A percentile compares a stretch with the other conserved stretches of the same genome.
Evolutionary conservation across 2,113 vertebrate species (phyloP).

Genomic region (Orcinus orca): DNA sequence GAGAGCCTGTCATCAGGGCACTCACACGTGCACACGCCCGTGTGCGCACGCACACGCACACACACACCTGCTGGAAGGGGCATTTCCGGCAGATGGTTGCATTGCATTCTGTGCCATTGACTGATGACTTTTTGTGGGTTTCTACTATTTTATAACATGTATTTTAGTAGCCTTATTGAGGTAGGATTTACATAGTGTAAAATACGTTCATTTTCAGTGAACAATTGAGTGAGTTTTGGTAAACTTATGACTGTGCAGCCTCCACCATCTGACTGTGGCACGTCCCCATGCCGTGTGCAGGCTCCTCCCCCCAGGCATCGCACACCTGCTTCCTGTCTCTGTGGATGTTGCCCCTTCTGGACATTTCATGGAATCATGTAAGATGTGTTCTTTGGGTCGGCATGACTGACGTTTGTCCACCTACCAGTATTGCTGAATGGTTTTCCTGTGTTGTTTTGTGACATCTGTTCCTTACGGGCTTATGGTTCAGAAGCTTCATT

Average conservation of each 20-base stretch:
- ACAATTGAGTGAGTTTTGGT: fast-evolving
- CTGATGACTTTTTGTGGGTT: no score
- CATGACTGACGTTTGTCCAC: fast-evolving
- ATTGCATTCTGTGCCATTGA: background rate
- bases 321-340: fast-evolving
- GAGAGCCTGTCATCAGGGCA: no score
- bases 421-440: fast-evolving
- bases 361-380: fast-evolving
- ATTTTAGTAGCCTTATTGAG: fast-evolving
- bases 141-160: fast-evolving
- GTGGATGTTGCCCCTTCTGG: fast-evolving
- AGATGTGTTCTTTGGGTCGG: fast-evolving
- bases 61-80: fast-evolving
- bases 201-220: fast-evolving
- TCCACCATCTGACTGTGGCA: fast-evolving
- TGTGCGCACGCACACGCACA: no score
- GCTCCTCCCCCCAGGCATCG: fast-evolving
- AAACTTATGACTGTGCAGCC: fast-evolving
- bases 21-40: fast-evolving
- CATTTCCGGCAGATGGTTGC: fast-evolving
- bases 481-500: background rate
- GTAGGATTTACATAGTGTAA: fast-evolving
- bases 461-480: no score
- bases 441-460: fast-evolving
- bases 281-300: fast-evolving